Conservation (phyloP, 2,888 invertebrate genomes). For the Sphecodes monilicornis region DNA sequence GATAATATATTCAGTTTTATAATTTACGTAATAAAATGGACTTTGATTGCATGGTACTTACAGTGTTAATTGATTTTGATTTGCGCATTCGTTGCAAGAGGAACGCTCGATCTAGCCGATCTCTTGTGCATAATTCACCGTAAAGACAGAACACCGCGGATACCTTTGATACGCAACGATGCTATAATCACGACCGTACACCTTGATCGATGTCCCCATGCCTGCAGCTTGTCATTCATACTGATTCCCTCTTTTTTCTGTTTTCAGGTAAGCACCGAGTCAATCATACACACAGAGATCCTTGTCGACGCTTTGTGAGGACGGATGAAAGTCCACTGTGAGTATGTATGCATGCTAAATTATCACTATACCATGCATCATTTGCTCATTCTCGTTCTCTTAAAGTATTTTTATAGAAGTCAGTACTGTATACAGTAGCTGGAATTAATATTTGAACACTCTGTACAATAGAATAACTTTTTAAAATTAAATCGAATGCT, state of each 20-base stretch:
- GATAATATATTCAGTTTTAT: too few species aligned
- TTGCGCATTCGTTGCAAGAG: background rate
- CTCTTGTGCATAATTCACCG: constrained; percentile 41
- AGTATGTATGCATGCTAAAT: constrained; percentile 14
- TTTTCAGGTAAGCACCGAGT: constrained; percentile 60
- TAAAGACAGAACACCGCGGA: constrained; percentile 13
- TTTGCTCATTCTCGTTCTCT: background rate
- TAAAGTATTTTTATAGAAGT: background rate
- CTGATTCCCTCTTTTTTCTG: constrained; percentile 30
- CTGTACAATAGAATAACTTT: background rate
- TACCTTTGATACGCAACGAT: constrained; percentile 25
- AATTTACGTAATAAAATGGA: background rate
- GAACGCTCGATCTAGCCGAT: constrained; percentile 32
- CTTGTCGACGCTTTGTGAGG: background rate
- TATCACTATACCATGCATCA: background rate
- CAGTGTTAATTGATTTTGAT: background rate
- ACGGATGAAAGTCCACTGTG: background rate
- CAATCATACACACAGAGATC: background rate
- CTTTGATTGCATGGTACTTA: background rate
- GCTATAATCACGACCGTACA: constrained; percentile 14
- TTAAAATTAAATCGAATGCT: background rate
- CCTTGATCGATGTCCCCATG: constrained; percentile 41
- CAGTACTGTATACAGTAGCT: background rate
- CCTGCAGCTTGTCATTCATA: constrained; percentile 6
- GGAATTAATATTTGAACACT: background rate